Base-by-base conservation (phyloP, 2,113 vertebrate species). In the Collichthys lucidus region DNA sequence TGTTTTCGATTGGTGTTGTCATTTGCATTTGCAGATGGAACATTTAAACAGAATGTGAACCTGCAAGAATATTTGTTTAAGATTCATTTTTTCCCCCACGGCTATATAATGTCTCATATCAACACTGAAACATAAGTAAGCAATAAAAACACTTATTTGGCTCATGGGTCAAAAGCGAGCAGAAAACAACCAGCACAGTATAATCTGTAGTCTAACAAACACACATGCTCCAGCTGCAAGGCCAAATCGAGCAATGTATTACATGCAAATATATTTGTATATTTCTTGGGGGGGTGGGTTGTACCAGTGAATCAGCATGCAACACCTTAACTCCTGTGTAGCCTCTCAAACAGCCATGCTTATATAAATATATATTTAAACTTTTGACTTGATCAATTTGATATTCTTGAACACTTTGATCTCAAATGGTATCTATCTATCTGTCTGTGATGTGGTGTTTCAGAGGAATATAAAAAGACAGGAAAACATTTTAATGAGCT, bases 161-260 rank as follows among this genome's bases (percentile, higher is more conserved):
- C 3, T 31, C 4, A 69, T 42, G 22, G 55, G 31, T 53, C 15
- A 19, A 24, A 47, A 56, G 60, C 19, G 26, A 55, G 24, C 65
- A 35, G 22, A 22, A 24, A 62, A 47, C 19, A 12, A 46, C 17
- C 22, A 16, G 50, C 2, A 1, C 10, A 53, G 60, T 24, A 10
- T 26, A 40, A 26, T 29, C 19, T 44, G 24, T 22, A 26, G 56
- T 55, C 44, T 65, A 9, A 65, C 19, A 66, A 35, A 53, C 59
- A 35, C 44, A 64, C 20, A 46, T 31, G 19, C n/a, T 31, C 17
- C 52, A 47, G 49, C 22, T 74, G 31, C 77, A 56, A 47, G 68
- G 31, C 10, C 4, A 73, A 60, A 59, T 61, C 42, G 26, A 50
- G 20, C 17, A 17, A 46, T 50, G 11, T 12, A 49, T 20, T 24